Evolutionary conservation across 1,140 invertebrate genomes (phyloP), one percentile per base, ranked within the genome.

Genomic region (Plectrocnemia conspersa): DNA sequence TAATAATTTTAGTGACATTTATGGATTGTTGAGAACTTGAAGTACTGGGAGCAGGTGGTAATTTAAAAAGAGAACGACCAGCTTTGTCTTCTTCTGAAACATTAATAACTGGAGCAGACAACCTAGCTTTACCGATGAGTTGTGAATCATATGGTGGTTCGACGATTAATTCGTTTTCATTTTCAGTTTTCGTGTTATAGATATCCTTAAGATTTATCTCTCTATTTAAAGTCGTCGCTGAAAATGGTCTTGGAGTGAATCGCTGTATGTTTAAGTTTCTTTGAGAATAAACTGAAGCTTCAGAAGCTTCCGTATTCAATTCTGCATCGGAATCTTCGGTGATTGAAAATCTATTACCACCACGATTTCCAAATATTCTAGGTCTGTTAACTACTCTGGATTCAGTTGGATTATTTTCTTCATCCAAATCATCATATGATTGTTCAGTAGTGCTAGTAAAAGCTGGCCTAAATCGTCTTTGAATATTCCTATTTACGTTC

Each of bases 161-260:
- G 38, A 70, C 68, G 18, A 73, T 68, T 10, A 61, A 56, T 41
- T 58, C 56, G 33, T 70, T 66, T 57, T 64, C 63, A 53, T 62
- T 54, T 54, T 54, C 48, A 64, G 58, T 46, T 49, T 56, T 58
- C 42, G 38, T 40, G n/a, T 41, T 35, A 16, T 44, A 46, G 25
- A 59, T 47, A 36, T 68, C 57, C 21, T 45, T 38, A 13, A 48
- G 53, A 45, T 61, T 58, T 36, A 60, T 58, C 45, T 48, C 27
- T 29, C 18, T 53, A 41, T 61, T 25, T 13, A 49, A 7, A 18
- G 52, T 54, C 9, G 59, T 44, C 56, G 68, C 57, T 13, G 66
- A 56, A 56, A 75, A 76, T 7, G 74, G 73, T 22, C 74, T 59
- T 3, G 74, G 72, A 11, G 71, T 63, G 58, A 76, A 76, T 60